Evolutionary conservation across 92 coral and sea anemone species (phyloP).

Genomic region (Parazoanthus swiftii): DNA sequence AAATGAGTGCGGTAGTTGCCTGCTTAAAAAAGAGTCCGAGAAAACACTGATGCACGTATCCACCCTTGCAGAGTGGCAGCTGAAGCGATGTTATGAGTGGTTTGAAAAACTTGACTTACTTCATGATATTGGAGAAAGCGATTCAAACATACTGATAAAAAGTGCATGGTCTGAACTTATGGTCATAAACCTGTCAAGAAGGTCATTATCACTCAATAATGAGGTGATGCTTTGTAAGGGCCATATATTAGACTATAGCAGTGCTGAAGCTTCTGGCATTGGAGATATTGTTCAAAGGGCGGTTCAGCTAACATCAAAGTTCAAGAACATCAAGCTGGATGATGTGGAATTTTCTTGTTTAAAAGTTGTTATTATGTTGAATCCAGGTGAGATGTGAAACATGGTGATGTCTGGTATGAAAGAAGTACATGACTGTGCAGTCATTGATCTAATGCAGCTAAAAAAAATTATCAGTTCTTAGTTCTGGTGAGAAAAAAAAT

Average conservation of each 20-base stretch:
- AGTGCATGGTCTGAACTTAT: constrained; percentile 91
- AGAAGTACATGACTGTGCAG: neutral
- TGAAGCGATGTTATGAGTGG: constrained; percentile 75
- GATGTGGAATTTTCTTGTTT: constrained; percentile 91
- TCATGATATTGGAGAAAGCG: constrained; percentile 51
- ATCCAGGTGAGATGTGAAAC: constrained; percentile 77
- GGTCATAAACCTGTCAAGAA: constrained; percentile 76
- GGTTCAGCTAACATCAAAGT: constrained; percentile 85
- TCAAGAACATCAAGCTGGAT: constrained; percentile 83
- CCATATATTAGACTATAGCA: constrained; percentile 76
- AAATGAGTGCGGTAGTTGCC: constrained; percentile 61
- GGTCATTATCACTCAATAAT: constrained; percentile 63
- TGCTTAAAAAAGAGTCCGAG: constrained; percentile 62
- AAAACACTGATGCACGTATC: constrained; percentile 86
- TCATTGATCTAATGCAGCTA: too few species aligned
- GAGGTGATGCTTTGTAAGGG: constrained; percentile 75
- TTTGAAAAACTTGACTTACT: constrained; percentile 71
- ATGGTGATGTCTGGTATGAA: neutral
- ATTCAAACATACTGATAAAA: constrained; percentile 60
- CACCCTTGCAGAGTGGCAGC: constrained; percentile 81
- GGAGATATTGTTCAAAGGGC: constrained; percentile 94
- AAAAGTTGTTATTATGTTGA: constrained; percentile 81
- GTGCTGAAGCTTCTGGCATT: constrained; percentile 88
- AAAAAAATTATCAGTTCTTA: too few species aligned
- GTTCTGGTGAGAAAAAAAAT: too few species aligned